Evolutionary conservation across 2,888 invertebrate genomes (phyloP).

Genomic region (Gastrophysa polygoni): DNA sequence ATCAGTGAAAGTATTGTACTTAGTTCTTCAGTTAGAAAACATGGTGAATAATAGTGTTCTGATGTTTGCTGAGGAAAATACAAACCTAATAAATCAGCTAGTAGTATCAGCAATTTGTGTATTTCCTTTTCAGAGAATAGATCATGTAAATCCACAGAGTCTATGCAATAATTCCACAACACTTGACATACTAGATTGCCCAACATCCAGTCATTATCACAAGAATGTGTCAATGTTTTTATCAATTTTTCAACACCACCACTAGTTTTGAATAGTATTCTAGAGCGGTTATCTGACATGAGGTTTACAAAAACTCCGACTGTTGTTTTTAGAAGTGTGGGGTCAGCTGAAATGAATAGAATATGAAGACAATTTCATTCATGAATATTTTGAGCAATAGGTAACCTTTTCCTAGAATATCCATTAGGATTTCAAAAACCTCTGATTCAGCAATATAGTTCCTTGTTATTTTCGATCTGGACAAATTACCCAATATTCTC

Average conservation of each 20-base stretch:
- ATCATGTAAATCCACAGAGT: conserved; percentile 60
- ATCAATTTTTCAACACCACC: conserved; percentile 62
- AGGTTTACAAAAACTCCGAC: conserved; percentile 86
- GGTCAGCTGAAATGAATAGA: conserved; percentile 60
- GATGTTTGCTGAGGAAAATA: too few relatives aligned
- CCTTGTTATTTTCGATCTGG: conserved; percentile 70
- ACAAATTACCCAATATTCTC: conserved; percentile 82
- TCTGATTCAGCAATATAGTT: conserved; percentile 71
- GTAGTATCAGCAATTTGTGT: conserved; percentile 61
- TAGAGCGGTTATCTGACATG: conserved; percentile 65
- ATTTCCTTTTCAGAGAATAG: conserved; percentile 61
- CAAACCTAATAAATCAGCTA: conserved; percentile 63
- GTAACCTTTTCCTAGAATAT: conserved; percentile 64
- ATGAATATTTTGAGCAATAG: too few relatives aligned
- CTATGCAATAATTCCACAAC: conserved; percentile 73
- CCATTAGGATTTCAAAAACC: conserved; percentile 65
- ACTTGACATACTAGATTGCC: conserved; percentile 76
- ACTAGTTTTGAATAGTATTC: conserved; percentile 61
- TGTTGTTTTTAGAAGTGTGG: conserved; percentile 75
- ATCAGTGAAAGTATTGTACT: too few relatives aligned
- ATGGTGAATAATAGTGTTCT: too few relatives aligned
- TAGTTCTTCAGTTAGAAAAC: too few relatives aligned
- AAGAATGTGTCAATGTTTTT: conserved; percentile 63
- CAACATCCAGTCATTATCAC: conserved; percentile 72
- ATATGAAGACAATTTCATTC: neutral